Percentiles rank a stretch among this genome's conserved stretches.
Evolutionary conservation across 2,888 invertebrate genomes (phyloP).

Genomic region (Metalampra italica): DNA sequence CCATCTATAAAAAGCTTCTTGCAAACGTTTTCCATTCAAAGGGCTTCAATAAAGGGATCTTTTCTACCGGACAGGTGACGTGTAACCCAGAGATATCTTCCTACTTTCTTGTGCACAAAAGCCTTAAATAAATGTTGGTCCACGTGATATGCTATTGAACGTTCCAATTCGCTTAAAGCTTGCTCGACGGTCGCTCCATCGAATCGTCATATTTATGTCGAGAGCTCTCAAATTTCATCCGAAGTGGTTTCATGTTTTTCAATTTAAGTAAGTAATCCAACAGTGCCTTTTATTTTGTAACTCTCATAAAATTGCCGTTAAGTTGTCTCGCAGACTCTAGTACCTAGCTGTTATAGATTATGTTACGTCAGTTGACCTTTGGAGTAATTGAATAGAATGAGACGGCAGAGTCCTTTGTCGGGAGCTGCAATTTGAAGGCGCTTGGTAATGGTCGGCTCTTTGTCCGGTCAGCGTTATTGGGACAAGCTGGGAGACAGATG

Average conservation of each 20-base stretch:
- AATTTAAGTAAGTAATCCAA: conserved; percentile 8
- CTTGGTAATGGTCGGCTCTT: conserved; percentile 39
- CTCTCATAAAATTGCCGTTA: conserved; percentile 4
- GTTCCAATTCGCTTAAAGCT: conserved; percentile 11
- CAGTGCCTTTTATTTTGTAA: conserved; percentile 2
- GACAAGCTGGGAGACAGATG: conserved; percentile 32
- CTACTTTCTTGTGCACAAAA: not conserved
- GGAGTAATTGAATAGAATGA: conserved; percentile 60
- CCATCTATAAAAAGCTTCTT: conserved; percentile 35
- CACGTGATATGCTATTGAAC: conserved; percentile 23
- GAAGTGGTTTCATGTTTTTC: conserved; percentile 9
- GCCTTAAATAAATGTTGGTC: conserved; percentile 5
- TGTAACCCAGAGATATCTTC: conserved; percentile 7
- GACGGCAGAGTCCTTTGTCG: conserved; percentile 52
- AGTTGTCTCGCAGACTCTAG: not conserved
- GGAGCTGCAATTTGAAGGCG: conserved; percentile 49
- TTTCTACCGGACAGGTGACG: conserved; percentile 18
- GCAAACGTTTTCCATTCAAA: conserved; percentile 28
- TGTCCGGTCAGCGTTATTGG: conserved; percentile 39
- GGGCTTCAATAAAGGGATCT: conserved; percentile 18
- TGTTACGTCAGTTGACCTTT: conserved; percentile 42
- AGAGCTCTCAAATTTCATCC: conserved; percentile 14
- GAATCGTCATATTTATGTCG: conserved; percentile 11
- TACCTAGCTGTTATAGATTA: conserved; percentile 16
- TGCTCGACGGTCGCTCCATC: conserved; percentile 12